Evolutionary conservation across 2,888 invertebrate species (phyloP), one percentile per base, ranked within the genome.

Genomic region (Exephanes ischioxanthus): DNA sequence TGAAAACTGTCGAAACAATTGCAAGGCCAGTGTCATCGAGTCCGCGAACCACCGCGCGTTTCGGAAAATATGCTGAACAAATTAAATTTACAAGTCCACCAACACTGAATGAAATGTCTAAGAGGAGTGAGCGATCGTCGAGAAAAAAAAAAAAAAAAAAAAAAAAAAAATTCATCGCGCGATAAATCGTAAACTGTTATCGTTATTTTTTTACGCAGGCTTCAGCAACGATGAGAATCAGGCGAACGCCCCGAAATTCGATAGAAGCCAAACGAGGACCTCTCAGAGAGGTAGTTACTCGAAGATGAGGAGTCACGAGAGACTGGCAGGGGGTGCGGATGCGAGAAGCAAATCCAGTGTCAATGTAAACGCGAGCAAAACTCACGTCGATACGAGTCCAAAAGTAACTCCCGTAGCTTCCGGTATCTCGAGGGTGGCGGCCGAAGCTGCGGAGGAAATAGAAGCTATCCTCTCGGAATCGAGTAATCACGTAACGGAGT

Each of bases 301-400:
- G 11, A 55, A 37, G 53, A 63, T 68, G 76, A 80, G 37, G 14
- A 67, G 26, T 80, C 75, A 76, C 55, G 78, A 82, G 45, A 80
- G 88, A 80, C 45, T 88, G 58, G 55, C 82, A 6, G 88, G 88
- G 3, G 87, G 88, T 41, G 87, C 87, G 0, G 88, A 89, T 67
- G 53, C 71, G 9, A 81, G 63, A 48, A 80, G 68, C 63, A 80
- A 83, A 73, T 51, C 82, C 16, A 80, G 45, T 33, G 66, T 33
- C 0, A 61, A 61, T n/a, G 61, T 33, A 16, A 61, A 41, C 63
- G 16, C 41, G 16, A 83, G 37, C 45, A 76, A 72, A 79, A 22
- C 79, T 3, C 30, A 16, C 0, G 41, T 55, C n/a, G 77, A 76
- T 2, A 33, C 41, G 16, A 72, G 41, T 68, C n/a, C 66, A 6